Percentiles rank a stretch among this genome's conserved stretches.
These are phyloP conservation scores for Galbula dea DNA, from an alignment of 2,113 vertebrate genomes.

Conservation along the genomic window DNA sequence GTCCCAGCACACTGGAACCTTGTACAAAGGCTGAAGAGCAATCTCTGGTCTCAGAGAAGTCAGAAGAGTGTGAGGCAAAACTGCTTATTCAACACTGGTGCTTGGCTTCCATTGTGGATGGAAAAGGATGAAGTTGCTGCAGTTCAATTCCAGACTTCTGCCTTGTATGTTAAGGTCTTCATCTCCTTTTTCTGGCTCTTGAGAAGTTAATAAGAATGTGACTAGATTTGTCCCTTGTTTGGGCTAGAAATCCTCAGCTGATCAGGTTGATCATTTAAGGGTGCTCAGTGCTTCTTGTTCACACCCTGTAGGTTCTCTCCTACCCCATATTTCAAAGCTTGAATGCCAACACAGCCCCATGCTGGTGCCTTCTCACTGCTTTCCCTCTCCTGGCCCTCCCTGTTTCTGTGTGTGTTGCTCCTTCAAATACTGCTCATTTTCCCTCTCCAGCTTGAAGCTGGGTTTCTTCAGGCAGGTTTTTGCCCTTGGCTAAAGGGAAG, in stretches of 20 bases:
- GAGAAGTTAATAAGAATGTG: not conserved
- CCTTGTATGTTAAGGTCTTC: not conserved
- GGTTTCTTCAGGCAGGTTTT: not conserved
- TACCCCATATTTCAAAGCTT: not conserved
- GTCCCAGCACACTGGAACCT: not conserved
- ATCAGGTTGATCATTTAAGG: not conserved
- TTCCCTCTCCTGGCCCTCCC: not conserved
- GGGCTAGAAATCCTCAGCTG: not conserved
- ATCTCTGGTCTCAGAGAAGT: not conserved
- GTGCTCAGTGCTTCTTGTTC: not conserved
- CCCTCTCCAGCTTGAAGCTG: not conserved
- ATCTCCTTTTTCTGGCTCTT: not conserved
- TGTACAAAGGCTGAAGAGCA: not conserved
- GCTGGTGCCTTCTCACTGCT: not conserved
- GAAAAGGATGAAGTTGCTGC: not conserved
- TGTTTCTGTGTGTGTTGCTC: not conserved
- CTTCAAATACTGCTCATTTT: not conserved
- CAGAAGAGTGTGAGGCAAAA: not conserved
- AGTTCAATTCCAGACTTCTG: not conserved
- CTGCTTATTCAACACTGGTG: not conserved
- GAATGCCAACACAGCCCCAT: not conserved
- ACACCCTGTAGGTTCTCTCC: not conserved
- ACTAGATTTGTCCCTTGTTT: not conserved
- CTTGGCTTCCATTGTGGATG: not conserved
- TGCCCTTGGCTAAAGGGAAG: not conserved